Percentiles rank a stretch among this genome's conserved stretches.
phyloP scores from a whole-genome alignment of 1,140 invertebrate genomes.

The Eubasilissa regina region DNA sequence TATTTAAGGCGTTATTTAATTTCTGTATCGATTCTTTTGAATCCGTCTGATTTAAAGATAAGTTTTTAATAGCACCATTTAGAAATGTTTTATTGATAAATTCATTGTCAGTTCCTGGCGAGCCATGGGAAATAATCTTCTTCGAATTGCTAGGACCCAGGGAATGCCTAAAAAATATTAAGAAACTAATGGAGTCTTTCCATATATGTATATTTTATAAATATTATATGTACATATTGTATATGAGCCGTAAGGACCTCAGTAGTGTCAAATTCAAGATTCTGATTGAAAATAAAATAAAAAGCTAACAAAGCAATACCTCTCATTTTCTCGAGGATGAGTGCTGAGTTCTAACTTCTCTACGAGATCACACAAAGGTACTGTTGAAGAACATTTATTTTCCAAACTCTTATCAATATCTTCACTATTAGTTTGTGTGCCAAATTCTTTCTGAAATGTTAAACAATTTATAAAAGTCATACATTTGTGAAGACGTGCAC shows the following conservation, averaged over 20 bases:
- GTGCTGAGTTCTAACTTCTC: conserved; percentile 23
- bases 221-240: too few species aligned
- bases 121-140: not conserved
- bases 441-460: conserved; percentile 5
- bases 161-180: not conserved
- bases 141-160: not conserved
- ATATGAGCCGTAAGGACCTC: too few species aligned
- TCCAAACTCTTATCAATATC: not conserved
- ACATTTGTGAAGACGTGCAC: too few species aligned
- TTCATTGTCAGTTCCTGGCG: not conserved
- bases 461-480: too few species aligned
- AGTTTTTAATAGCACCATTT: conserved; percentile 3
- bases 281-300: too few species aligned
- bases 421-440: not conserved
- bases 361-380: conserved; percentile 20
- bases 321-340: not conserved
- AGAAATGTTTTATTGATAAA: not conserved
- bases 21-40: conserved; percentile 3
- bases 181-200: not conserved
- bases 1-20: not conserved
- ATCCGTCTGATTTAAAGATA: not conserved
- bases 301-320: not conserved
- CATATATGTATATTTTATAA: too few species aligned
- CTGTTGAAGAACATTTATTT: not conserved
- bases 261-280: too few species aligned